Evolutionary conservation across 2,888 invertebrate genomes (phyloP).

Genomic region (Rhodophaea formosa): DNA sequence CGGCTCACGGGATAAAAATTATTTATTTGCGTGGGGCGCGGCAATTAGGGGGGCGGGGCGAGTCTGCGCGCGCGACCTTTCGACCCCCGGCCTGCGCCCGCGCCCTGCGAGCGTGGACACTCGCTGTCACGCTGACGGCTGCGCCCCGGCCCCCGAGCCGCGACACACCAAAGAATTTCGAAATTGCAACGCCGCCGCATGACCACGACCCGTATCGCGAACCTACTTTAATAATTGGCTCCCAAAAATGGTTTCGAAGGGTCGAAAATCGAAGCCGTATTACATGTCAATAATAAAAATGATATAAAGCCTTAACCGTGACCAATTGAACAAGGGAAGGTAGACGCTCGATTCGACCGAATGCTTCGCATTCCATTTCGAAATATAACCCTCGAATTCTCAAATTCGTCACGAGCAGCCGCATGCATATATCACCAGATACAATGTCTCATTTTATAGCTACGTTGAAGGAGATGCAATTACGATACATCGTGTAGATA

Average conservation of each 20-base stretch:
- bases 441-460: constrained; percentile 23
- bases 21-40: constrained; percentile 80
- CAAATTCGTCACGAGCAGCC: constrained; percentile 13
- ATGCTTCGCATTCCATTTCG: constrained; percentile 10
- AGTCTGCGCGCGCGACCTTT: constrained; percentile 73
- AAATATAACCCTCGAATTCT: constrained; percentile 13
- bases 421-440: constrained; percentile 15
- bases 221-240: constrained; percentile 38
- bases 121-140: constrained; percentile 48
- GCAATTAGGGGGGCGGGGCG: constrained; percentile 79
- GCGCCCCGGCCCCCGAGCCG: constrained; percentile 5
- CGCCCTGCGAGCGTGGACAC: constrained; percentile 47
- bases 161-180: constrained; percentile 47
- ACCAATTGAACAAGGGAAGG: constrained; percentile 12
- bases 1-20: constrained; percentile 71
- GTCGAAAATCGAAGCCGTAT: not conserved
- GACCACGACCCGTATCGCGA: constrained; percentile 41
- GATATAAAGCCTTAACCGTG: constrained; percentile 8
- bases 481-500: constrained; percentile 55
- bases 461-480: constrained; percentile 52
- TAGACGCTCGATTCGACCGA: not conserved
- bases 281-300: constrained; percentile 14
- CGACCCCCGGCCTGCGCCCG: constrained; percentile 54
- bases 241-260: not conserved
- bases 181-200: constrained; percentile 53